These are phyloP conservation scores for Kuschelorhynchus macadamiae DNA, from an alignment of 2,888 invertebrate genomes.

Conservation along the genomic window DNA sequence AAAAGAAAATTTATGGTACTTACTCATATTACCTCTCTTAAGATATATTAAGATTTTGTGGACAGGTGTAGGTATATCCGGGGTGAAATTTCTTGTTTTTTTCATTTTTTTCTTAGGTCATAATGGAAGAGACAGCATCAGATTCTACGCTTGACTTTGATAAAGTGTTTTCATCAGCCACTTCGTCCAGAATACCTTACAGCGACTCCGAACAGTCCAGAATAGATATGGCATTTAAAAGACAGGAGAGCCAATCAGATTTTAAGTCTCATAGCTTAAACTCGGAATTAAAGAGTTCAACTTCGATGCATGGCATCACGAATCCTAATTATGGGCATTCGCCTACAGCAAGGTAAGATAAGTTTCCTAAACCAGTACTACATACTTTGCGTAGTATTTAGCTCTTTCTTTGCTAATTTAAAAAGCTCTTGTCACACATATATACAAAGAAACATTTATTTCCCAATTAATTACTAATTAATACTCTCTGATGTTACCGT, in stretches of 20 bases:
- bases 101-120: conserved; percentile 52
- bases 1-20: no score
- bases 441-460: no score
- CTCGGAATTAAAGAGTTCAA: conserved; percentile 57
- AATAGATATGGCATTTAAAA: conserved; percentile 66
- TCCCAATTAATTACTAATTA: no score
- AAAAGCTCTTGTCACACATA: no score
- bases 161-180: conserved; percentile 56
- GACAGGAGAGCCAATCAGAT: conserved; percentile 59
- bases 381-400: not conserved
- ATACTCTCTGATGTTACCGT: no score
- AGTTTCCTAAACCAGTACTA: not conserved
- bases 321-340: conserved; percentile 67
- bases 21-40: no score
- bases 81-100: no score
- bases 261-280: conserved; percentile 51
- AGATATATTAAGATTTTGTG: no score
- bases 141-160: conserved; percentile 58
- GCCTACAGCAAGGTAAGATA: conserved; percentile 59
- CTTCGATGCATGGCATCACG: conserved; percentile 66
- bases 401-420: no score
- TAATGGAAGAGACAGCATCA: conserved; percentile 51
- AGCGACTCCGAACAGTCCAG: conserved; percentile 62
- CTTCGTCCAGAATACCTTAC: conserved; percentile 39
- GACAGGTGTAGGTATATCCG: no score